Conservation (phyloP, 1,140 invertebrate genomes). For the silkworm (Bombyx mori) region DNA sequence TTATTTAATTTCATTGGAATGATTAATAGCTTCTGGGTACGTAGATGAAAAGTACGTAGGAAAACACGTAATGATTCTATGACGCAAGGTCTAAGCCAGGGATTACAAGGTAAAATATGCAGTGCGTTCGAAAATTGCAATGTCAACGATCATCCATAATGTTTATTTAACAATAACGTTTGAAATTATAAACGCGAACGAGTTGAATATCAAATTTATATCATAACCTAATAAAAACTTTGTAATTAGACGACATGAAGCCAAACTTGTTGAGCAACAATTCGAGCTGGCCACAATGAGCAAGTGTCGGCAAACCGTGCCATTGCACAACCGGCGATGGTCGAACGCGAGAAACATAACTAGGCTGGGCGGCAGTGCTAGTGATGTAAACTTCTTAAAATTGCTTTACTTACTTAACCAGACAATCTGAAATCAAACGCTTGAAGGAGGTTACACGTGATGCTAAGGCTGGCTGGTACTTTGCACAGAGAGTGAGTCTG, state of each 20-base stretch:
- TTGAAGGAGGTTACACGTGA: too few species aligned
- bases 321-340: slow-evolving; percentile 65
- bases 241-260: slow-evolving; percentile 62
- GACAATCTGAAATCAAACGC: slow-evolving; percentile 20
- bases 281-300: slow-evolving; percentile 53
- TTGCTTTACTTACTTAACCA: slow-evolving; percentile 68
- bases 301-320: slow-evolving; percentile 58
- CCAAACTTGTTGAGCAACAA: slow-evolving; percentile 58
- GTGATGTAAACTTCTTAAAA: slow-evolving; percentile 69
- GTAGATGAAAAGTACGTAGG: slow-evolving; percentile 6
- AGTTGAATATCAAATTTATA: not conserved
- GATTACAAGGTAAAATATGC: slow-evolving; percentile 19
- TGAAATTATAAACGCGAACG: too few species aligned
- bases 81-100: slow-evolving; percentile 17
- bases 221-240: slow-evolving; percentile 43
- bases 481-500: too few species aligned
- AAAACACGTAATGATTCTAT: slow-evolving; percentile 16
- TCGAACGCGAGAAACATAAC: slow-evolving; percentile 69
- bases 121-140: not conserved
- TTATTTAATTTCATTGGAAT: not conserved
- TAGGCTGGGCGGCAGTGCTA: slow-evolving; percentile 59
- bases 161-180: not conserved
- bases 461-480: too few species aligned
- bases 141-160: slow-evolving; percentile 1
- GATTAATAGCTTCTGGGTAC: not conserved